A percentile compares a stretch with the other conserved stretches of the same genome.
These are phyloP conservation scores for Sinentomon sp. DNA, from an alignment of 2,888 invertebrate genomes.

Conservation along the genomic window DNA sequence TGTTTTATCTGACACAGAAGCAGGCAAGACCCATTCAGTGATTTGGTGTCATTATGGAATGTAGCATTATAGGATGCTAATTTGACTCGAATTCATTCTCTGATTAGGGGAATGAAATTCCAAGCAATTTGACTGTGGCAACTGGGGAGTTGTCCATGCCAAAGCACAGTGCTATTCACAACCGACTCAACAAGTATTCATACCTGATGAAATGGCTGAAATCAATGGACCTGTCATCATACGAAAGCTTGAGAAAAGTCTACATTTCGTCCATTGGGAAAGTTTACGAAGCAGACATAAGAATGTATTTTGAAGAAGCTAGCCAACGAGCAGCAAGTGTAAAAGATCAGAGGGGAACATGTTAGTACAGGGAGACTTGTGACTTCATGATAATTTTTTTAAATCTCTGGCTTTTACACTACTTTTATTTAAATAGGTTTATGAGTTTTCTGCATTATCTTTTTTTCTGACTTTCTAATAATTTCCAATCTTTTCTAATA, in stretches of 20 bases:
- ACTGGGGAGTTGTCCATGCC: slow-evolving; percentile 34
- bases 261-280: slow-evolving; percentile 60
- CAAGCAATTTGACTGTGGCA: slow-evolving; percentile 11
- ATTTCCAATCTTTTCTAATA: too few relatives aligned
- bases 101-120: too few relatives aligned
- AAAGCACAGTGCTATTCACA: slow-evolving; percentile 49
- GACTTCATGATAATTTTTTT: slow-evolving; percentile 2
- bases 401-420: too few relatives aligned
- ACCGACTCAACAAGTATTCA: slow-evolving; percentile 57
- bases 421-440: too few relatives aligned
- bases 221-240: slow-evolving; percentile 55
- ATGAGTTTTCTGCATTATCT: too few relatives aligned
- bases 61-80: too few relatives aligned
- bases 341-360: too few relatives aligned
- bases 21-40: too few relatives aligned
- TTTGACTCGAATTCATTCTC: too few relatives aligned
- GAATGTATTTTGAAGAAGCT: slow-evolving; percentile 45
- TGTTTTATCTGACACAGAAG: too few relatives aligned
- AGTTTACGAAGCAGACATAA: slow-evolving; percentile 62
- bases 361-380: not conserved
- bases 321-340: slow-evolving; percentile 29
- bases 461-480: too few relatives aligned
- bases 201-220: slow-evolving; percentile 79
- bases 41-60: too few relatives aligned
- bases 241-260: slow-evolving; percentile 44